These are phyloP conservation scores for Gulo gulo DNA, from an alignment of 2,113 vertebrate species.

Conservation along the genomic window DNA sequence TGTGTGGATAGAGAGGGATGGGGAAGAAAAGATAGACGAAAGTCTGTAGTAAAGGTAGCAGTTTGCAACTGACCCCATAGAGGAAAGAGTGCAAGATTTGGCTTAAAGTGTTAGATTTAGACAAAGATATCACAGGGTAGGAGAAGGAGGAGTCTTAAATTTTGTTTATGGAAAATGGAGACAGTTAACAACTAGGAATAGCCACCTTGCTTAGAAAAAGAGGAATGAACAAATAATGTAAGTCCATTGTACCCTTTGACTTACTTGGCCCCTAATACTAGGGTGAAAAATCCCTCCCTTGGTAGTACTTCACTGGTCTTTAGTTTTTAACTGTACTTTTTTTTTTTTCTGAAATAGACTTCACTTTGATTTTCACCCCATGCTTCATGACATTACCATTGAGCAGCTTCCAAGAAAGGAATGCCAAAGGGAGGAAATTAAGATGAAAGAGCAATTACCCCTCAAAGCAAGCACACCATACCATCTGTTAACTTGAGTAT, in stretches of 20 bases:
- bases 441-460: constrained; percentile 64
- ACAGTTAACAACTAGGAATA: not conserved
- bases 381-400: constrained; percentile 51
- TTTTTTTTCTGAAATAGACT: constrained; percentile 34
- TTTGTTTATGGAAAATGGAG: constrained; percentile 40
- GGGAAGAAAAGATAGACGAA: no score
- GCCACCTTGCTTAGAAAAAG: not conserved
- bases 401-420: constrained; percentile 60
- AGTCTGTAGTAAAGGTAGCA: not conserved
- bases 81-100: not conserved
- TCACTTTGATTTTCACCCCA: constrained; percentile 50
- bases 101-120: not conserved
- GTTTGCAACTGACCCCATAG: not conserved
- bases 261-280: constrained; percentile 23
- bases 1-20: not conserved
- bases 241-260: not conserved
- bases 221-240: not conserved
- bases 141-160: not conserved
- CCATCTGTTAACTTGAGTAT: constrained; percentile 63
- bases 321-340: not conserved
- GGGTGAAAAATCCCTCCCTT: not conserved
- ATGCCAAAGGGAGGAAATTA: constrained; percentile 64
- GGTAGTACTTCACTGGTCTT: not conserved
- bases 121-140: not conserved
- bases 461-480: constrained; percentile 63